Base-by-base conservation (phyloP, 2,113 vertebrate species). In the Centropristis striata region DNA sequence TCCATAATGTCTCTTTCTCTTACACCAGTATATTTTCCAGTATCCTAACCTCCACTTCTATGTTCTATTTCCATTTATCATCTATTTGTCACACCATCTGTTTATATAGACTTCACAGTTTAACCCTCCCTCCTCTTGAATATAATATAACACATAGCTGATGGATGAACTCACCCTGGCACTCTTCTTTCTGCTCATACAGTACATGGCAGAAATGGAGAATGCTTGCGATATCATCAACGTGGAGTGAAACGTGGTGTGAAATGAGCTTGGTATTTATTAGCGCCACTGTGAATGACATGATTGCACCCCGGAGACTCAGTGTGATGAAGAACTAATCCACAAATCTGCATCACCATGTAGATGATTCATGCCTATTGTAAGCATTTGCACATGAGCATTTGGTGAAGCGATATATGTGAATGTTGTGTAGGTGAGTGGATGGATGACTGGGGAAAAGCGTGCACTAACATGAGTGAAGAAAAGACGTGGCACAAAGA, bases 301-400 rank as follows among this genome's bases (percentile, higher is more conserved):
- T 90, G 90, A 92, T 92, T 91, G 90, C 86, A 83, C 90, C 88
- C 92, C 23, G 59, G 89, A 85, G 89, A 85, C 64, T 68, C 32
- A 60, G 68, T 32, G 57, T 71, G 78, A 81, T 58, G 84, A 78
- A 87, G 69, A 66, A 84, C 78, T 87, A 87, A 92, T 92, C 80
- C 59, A 49, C 77, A 87, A 89, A 90, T 90, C 81, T 85, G 73
- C 47, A 70, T 83, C 84, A 41, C n/a, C 15, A 49, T 76, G 82
- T 53, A 25, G 58, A 72, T 83, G 75, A 90, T 88, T 88, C 85
- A 89, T 83, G 49, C 68, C 44, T 78, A 46, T 81, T 88, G 87
- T 66, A 64, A 78, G 77, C 39, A 15, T 82, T 78, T 70, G 50
- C 46, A 78, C 75, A 82, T 54, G 49, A 79, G 78, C 73, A 60